phyloP scores from a whole-genome alignment of 2,113 vertebrate genomes.

The Taurulus bubalis region DNA sequence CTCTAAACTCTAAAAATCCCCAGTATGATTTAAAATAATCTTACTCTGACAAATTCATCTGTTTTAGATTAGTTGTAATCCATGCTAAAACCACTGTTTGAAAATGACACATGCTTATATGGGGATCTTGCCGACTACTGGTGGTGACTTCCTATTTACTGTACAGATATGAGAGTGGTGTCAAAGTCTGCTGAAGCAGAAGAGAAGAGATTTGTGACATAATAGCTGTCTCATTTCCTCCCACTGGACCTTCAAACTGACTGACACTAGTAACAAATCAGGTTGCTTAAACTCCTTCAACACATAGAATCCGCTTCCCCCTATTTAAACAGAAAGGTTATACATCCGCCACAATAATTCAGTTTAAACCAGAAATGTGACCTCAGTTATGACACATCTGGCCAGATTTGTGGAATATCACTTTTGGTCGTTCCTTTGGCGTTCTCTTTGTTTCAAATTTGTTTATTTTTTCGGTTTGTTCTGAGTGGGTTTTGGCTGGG shows the following conservation, averaged over 20 bases:
- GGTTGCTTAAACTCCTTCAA: too few species aligned
- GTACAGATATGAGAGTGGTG: background rate
- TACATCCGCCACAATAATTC: background rate
- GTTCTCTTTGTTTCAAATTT: background rate
- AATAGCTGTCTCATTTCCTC: background rate
- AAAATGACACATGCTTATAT: background rate
- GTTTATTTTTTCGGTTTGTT: conserved; percentile 13
- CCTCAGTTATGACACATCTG: background rate
- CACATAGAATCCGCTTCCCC: background rate
- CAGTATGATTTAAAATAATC: background rate
- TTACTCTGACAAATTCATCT: background rate
- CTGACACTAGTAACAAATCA: background rate
- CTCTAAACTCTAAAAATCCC: background rate
- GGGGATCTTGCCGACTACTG: background rate
- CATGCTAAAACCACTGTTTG: background rate
- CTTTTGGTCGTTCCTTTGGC: background rate
- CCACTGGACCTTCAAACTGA: background rate
- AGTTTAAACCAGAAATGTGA: background rate
- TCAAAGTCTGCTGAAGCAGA: background rate
- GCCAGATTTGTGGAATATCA: background rate
- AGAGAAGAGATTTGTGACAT: background rate
- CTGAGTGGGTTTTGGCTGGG: conserved; percentile 14
- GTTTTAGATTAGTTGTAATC: background rate
- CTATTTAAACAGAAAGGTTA: background rate
- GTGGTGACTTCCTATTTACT: background rate